Conservation (phyloP, 2,888 invertebrate genomes). For the Lochmaea capreae region DNA sequence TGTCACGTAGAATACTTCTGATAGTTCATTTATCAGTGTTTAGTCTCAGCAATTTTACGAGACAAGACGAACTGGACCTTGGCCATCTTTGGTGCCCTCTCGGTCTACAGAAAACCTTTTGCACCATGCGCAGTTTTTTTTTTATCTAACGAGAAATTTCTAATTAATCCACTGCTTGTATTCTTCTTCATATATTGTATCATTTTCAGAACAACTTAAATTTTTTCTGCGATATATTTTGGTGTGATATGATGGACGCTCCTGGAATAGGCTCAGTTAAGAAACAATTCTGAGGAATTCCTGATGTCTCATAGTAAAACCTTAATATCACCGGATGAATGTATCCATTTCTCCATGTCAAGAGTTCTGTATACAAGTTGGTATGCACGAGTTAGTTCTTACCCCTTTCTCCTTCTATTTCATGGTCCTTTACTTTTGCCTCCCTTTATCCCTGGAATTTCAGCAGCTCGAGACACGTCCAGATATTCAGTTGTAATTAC, state of each 20-base stretch:
- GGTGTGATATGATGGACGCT: constrained; percentile 5
- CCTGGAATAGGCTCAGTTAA: constrained; percentile 45
- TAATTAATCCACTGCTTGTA: too few species aligned
- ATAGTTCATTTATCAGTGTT: too few species aligned
- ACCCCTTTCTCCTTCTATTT: constrained; percentile 55
- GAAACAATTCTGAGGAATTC: constrained; percentile 59
- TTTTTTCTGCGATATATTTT: too few species aligned
- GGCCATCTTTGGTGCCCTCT: too few species aligned
- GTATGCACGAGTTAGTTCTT: constrained; percentile 58
- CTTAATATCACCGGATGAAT: constrained; percentile 62
- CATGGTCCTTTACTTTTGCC: constrained; percentile 31
- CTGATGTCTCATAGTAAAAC: constrained; percentile 57
- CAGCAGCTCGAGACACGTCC: constrained; percentile 63
- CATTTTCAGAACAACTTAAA: too few species aligned
- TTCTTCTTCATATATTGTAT: too few species aligned
- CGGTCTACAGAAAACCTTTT: too few species aligned
- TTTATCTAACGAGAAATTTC: too few species aligned
- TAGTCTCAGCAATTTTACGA: too few species aligned
- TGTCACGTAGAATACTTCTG: too few species aligned
- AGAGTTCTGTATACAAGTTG: constrained; percentile 49
- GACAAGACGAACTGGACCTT: too few species aligned
- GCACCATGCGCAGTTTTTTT: too few species aligned
- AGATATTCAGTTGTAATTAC: constrained; percentile 63
- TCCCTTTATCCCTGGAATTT: constrained; percentile 55
- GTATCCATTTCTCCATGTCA: constrained; percentile 62